Conservation (phyloP, 1,140 invertebrate genomes). For the Neoseiulus cucumeris region DNA sequence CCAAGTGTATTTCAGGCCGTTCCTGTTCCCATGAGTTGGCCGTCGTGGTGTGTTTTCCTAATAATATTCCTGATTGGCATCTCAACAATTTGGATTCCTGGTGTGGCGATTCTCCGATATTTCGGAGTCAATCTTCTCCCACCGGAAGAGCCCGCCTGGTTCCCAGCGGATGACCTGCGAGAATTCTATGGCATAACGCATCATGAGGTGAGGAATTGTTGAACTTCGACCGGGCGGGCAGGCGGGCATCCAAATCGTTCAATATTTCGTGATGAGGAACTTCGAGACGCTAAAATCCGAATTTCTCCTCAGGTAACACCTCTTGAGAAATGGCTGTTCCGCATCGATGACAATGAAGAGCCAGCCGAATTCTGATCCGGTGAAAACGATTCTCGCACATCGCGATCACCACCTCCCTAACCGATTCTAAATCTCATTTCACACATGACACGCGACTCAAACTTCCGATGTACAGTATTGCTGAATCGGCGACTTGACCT, state of each 20-base stretch:
- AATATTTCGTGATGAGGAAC: too few relatives aligned
- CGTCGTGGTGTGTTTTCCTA: conserved; percentile 49
- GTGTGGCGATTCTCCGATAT: conserved; percentile 48
- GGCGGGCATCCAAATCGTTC: too few relatives aligned
- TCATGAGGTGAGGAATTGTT: conserved; percentile 34
- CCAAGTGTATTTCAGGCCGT: conserved; percentile 33
- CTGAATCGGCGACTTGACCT: too few relatives aligned
- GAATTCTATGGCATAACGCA: conserved; percentile 66
- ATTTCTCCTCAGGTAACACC: conserved; percentile 33
- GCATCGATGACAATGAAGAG: conserved; percentile 45
- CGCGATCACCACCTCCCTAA: too few relatives aligned
- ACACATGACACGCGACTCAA: too few relatives aligned
- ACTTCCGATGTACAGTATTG: too few relatives aligned
- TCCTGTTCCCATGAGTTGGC: conserved; percentile 54
- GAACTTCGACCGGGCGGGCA: background rate
- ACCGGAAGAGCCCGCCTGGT: conserved; percentile 78
- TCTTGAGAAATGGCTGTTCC: conserved; percentile 56
- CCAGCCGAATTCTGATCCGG: too few relatives aligned
- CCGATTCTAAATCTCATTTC: too few relatives aligned
- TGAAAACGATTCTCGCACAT: too few relatives aligned
- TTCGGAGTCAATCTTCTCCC: conserved; percentile 57
- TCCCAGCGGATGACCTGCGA: conserved; percentile 61
- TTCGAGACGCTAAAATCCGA: too few relatives aligned
- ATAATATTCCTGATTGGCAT: conserved; percentile 50
- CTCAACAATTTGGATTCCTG: conserved; percentile 69